Percentiles rank a stretch among this genome's conserved stretches.
Conservation (phyloP, 2,113 vertebrate species). For the Recurvirostra avosetta region DNA sequence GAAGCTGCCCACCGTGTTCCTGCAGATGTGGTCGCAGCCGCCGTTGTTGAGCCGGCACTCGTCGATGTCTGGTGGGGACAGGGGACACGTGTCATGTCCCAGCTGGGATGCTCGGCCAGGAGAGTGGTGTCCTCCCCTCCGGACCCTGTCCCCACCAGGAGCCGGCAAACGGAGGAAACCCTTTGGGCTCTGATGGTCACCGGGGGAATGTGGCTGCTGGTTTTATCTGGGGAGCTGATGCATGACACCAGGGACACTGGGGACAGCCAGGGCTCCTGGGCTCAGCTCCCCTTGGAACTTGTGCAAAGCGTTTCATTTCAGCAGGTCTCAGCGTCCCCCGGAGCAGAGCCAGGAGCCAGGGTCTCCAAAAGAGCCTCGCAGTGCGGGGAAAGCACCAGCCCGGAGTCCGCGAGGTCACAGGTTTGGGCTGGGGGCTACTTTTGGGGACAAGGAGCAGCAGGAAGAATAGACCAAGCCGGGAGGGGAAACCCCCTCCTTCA, state of each 20-base stretch:
- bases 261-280: background rate
- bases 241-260: background rate
- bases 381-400: background rate
- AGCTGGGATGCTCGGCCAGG: background rate
- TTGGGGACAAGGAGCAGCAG: background rate
- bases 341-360: background rate
- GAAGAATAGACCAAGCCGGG: background rate
- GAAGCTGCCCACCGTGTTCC: slow-evolving; percentile 96
- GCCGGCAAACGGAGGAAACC: fast-evolving
- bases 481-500: background rate
- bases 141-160: background rate
- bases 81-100: fast-evolving
- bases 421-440: background rate
- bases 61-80: slow-evolving; percentile 86
- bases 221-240: background rate
- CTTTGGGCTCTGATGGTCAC: background rate
- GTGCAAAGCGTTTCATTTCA: background rate
- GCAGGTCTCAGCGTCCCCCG: fast-evolving
- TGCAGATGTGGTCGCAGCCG: slow-evolving; percentile 95
- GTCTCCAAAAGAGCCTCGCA: background rate
- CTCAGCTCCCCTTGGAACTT: background rate
- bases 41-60: slow-evolving; percentile 95
- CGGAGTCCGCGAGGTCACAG: background rate
- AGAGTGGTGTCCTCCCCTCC: background rate
- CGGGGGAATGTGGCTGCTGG: background rate